Evolutionary conservation across 2,113 vertebrate genomes (phyloP).

Genomic region (cat (Felis catus)): DNA sequence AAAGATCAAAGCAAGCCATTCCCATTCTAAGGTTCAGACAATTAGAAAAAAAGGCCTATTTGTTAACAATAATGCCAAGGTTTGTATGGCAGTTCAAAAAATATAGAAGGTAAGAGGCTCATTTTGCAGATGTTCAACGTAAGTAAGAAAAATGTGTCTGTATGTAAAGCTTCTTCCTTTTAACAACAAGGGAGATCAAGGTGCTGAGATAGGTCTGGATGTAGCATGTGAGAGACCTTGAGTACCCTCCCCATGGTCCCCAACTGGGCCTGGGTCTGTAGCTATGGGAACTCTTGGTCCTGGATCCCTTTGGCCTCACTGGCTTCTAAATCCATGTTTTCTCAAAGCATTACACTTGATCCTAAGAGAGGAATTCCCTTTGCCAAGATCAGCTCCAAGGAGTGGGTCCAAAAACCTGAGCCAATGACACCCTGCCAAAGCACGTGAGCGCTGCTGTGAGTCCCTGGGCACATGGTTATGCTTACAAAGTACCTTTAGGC

Average conservation of each 20-base stretch:
- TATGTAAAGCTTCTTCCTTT: background rate
- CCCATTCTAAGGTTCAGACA: background rate
- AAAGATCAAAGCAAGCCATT: background rate
- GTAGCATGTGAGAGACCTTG: background rate
- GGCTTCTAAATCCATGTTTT: background rate
- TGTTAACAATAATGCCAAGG: background rate
- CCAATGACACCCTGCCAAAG: background rate
- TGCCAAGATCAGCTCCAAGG: background rate
- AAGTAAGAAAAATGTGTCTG: background rate
- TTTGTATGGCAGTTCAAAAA: background rate
- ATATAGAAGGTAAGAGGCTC: background rate
- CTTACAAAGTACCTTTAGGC: background rate
- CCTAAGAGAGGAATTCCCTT: background rate
- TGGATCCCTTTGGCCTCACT: background rate
- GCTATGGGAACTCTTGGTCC: background rate
- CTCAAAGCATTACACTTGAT: background rate
- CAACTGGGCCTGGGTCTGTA: background rate
- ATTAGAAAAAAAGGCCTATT: background rate
- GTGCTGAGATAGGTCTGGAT: background rate
- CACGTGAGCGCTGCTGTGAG: accelerated
- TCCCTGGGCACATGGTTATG: background rate
- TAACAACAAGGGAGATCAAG: background rate
- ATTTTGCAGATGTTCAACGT: background rate
- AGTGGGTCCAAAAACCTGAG: background rate
- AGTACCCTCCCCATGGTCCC: background rate